Evolutionary conservation across 2,888 invertebrate species (phyloP), one percentile per base, ranked within the genome.

Genomic region (Protodeltote pygarga): DNA sequence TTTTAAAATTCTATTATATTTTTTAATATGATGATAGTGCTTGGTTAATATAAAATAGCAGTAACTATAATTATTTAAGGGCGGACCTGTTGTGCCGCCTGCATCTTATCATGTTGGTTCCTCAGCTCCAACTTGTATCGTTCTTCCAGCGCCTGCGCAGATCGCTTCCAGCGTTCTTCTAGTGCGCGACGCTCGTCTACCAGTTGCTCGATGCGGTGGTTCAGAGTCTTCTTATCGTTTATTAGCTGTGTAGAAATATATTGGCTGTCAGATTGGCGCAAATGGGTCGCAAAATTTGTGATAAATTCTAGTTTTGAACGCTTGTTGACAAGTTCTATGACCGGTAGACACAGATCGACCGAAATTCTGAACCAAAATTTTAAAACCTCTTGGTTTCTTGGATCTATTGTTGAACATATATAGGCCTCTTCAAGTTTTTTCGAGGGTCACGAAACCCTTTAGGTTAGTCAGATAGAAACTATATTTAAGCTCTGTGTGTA

Each of bases 161-260:
- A 94, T 0, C 94, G 88, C 64, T 93, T 93, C 83, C 94, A 94
- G 5, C 94, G 92, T 33, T 94, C 93, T 72, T 96, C 96, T 17
- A 94, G 81, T n/a, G 94, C 92, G 42, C 94, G 93, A 14, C 94
- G 92, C 70, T 94, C 94, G 41, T 93, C 93, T 0, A 95, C 93
- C n/a, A 95, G 71, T 46, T 93, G 93, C 70, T 95, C 95, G 61
- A 95, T 95, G 62, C 95, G 95, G 55, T 96, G 95, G 65, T 95
- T 96, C 10, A 97, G 77, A 0, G 94, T 93, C 54, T 95, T 95
- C 84, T 97, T 97, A 75, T 97, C 97, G 44, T 94, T 94, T 52
- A 97, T 94, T 31, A 97, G 77, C 93, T 95, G 81, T 0, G 67
- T 53, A 24, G 2, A 15, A 3, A 5, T 10, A 6, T n/a, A 5